Evolutionary conservation across 23 tunicate genomes (phyloP).

Genomic region (Clavelina lepadiformis): DNA sequence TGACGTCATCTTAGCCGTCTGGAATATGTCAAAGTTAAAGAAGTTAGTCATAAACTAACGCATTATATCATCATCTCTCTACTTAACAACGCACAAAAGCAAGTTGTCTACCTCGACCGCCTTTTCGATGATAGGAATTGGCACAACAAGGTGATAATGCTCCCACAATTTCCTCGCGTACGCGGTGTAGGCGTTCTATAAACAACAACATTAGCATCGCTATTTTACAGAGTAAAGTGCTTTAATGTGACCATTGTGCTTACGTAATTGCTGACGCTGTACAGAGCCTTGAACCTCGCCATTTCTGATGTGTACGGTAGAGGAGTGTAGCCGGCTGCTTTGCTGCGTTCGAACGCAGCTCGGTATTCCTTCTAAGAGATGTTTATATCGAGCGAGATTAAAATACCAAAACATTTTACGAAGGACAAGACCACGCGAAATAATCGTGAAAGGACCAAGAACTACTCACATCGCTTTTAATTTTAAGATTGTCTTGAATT

Average conservation of each 20-base stretch:
- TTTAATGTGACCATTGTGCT: no score
- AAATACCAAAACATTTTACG: background rate
- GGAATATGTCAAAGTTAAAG: background rate
- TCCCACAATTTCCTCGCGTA: conserved; percentile 84
- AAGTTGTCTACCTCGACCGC: conserved; percentile 62
- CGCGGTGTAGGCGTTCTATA: conserved; percentile 64
- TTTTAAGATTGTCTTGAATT: conserved; percentile 41
- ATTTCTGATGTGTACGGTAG: conserved; percentile 34
- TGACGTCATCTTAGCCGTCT: conserved; percentile 80
- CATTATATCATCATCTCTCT: no score
- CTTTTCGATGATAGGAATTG: conserved; percentile 54
- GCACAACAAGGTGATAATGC: conserved; percentile 81
- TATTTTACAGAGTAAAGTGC: no score
- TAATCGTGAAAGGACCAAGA: background rate
- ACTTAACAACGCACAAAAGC: no score
- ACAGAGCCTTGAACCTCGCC: conserved; percentile 30
- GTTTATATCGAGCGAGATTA: background rate
- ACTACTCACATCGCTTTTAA: conserved; percentile 60
- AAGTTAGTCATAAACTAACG: background rate
- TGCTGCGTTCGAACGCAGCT: conserved; percentile 43
- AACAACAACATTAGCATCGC: conserved; percentile 2
- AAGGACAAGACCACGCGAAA: background rate
- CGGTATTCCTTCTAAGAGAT: conserved; percentile 44
- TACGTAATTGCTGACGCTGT: conserved; percentile 38
- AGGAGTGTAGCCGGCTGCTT: conserved; percentile 37